phyloP scores from a whole-genome alignment of 2,888 invertebrate species.

The Oeneis ivallda region DNA sequence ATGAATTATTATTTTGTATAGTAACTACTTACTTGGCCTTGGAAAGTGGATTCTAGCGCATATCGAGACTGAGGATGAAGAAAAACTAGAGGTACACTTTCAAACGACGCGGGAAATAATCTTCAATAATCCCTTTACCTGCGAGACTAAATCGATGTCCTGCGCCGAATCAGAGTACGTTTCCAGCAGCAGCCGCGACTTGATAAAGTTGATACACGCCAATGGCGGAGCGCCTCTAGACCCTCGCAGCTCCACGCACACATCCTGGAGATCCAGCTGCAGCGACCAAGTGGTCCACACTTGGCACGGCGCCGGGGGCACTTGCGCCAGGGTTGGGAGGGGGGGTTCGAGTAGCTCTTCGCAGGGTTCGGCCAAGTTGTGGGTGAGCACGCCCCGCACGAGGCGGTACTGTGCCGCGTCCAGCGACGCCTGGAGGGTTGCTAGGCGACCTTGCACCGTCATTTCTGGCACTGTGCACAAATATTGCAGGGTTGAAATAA shows the following conservation, averaged over 20 bases:
- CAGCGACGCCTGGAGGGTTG: constrained; percentile 91
- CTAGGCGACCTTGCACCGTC: constrained; percentile 91
- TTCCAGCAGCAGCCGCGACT: constrained; percentile 92
- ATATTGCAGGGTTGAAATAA: background rate
- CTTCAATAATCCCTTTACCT: constrained; percentile 68
- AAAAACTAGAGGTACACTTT: no score
- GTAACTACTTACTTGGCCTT: no score
- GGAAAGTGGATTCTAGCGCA: no score
- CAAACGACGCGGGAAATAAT: background rate
- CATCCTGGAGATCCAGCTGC: constrained; percentile 92
- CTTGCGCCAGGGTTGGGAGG: constrained; percentile 36
- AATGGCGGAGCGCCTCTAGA: constrained; percentile 82
- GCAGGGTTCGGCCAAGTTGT: constrained; percentile 93
- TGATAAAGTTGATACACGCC: constrained; percentile 95
- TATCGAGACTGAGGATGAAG: no score
- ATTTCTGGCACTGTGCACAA: constrained; percentile 86
- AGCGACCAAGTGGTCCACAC: constrained; percentile 91
- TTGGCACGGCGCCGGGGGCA: constrained; percentile 29
- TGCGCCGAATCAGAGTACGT: constrained; percentile 93
- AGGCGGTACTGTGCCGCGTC: constrained; percentile 93
- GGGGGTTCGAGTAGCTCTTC: constrained; percentile 53
- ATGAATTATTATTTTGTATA: no score
- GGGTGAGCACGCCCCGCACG: constrained; percentile 91
- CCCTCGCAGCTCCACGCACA: constrained; percentile 87
- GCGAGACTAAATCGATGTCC: constrained; percentile 95